Evolutionary conservation across 2,113 vertebrate species (phyloP).

Genomic region (Trichechus manatus): DNA sequence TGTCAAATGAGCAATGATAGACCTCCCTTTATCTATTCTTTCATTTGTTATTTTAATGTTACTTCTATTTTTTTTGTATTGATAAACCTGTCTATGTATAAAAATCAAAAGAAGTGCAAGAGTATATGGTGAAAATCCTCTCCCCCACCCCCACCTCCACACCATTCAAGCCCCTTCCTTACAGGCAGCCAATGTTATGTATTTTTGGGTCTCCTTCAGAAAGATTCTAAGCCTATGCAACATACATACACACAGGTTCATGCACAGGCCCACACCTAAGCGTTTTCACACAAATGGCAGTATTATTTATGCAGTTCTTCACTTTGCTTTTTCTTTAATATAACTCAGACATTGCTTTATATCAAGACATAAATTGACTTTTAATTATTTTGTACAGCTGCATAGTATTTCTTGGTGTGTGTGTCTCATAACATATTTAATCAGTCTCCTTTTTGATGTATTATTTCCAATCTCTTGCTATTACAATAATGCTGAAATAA

Average conservation of each 20-base stretch:
- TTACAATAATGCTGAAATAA: conserved; percentile 43
- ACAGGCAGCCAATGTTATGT: not conserved
- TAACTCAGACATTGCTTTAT: not conserved
- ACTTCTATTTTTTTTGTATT: not conserved
- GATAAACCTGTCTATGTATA: not conserved
- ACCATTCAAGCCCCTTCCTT: not conserved
- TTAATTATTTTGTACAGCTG: not conserved
- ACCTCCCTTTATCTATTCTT: not conserved
- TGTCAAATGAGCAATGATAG: not conserved
- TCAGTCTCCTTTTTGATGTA: not conserved
- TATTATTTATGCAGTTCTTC: not conserved
- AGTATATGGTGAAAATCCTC: not conserved
- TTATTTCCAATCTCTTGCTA: not conserved
- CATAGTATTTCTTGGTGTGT: not conserved
- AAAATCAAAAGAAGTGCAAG: not conserved
- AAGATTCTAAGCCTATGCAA: not conserved
- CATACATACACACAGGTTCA: not conserved
- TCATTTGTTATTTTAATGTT: conserved; percentile 16
- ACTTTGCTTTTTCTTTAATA: conserved; percentile 44
- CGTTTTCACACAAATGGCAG: not conserved
- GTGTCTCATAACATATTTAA: not conserved
- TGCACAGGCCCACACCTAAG: not conserved
- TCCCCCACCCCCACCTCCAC: not conserved
- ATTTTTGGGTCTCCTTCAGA: conserved; percentile 5
- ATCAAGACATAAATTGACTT: not conserved